Evolutionary conservation across 2,888 invertebrate genomes (phyloP).

Genomic region (Heterodera filipjevi): DNA sequence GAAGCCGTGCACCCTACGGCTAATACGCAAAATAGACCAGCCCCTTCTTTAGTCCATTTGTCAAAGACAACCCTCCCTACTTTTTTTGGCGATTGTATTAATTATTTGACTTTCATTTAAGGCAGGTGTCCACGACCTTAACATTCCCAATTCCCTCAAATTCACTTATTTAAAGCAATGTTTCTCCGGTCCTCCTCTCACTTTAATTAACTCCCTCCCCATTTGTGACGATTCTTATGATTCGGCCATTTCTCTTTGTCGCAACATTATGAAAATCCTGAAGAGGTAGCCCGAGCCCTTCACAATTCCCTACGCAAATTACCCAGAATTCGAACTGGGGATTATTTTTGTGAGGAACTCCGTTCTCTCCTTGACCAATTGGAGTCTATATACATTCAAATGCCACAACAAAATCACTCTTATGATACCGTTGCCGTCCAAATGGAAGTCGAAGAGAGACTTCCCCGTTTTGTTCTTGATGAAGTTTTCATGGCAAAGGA

Average conservation of each 20-base stretch:
- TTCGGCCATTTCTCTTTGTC: too few species aligned
- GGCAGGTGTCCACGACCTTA: neutral
- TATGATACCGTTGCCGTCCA: neutral
- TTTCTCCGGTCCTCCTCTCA: too few species aligned
- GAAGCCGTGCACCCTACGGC: neutral
- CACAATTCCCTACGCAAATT: neutral
- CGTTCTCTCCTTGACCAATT: constrained; percentile 5
- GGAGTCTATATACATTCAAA: constrained; percentile 1
- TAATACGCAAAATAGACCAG: neutral
- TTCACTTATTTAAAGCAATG: too few species aligned
- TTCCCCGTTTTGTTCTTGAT: constrained; percentile 5
- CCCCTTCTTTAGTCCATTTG: neutral
- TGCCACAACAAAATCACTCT: neutral
- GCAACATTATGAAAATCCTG: neutral
- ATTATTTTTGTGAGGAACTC: neutral
- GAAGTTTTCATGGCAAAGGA: neutral
- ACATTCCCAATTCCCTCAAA: neutral
- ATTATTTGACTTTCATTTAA: neutral
- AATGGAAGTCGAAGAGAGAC: neutral
- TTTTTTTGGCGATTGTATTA: neutral
- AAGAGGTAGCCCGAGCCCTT: neutral
- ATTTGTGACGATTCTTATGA: too few species aligned
- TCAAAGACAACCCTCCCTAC: neutral
- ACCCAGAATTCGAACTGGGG: neutral
- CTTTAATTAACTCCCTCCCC: too few species aligned